Percentiles rank a stretch among this genome's conserved stretches.
phyloP scores from a whole-genome alignment of 2,888 invertebrate species.

The Hemicrepidius hirtus region DNA sequence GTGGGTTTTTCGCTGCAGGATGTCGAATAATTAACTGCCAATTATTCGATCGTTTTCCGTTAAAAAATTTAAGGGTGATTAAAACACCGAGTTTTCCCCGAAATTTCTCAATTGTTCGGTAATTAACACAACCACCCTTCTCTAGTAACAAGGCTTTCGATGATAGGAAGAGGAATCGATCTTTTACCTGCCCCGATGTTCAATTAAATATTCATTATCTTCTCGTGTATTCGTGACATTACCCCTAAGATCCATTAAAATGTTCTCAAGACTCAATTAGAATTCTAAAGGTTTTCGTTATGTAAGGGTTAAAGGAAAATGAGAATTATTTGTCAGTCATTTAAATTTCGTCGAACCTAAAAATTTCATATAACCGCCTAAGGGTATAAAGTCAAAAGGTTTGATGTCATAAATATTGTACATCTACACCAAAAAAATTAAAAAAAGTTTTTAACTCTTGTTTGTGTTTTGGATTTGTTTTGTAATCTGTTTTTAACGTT shows the following conservation, averaged over 20 bases:
- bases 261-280: conserved; percentile 34
- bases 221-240: conserved; percentile 21
- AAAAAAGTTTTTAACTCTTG: too few species aligned
- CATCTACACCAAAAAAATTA: too few species aligned
- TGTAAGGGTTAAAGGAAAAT: background rate
- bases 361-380: too few species aligned
- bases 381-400: too few species aligned
- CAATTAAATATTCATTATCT: conserved; percentile 38
- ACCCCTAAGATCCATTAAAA: conserved; percentile 21
- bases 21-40: conserved; percentile 41
- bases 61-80: conserved; percentile 34
- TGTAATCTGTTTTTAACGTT: too few species aligned
- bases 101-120: background rate
- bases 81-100: background rate
- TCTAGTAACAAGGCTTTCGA: background rate
- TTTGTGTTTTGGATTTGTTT: too few species aligned
- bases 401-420: too few species aligned
- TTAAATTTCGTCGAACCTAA: too few species aligned
- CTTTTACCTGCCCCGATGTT: conserved; percentile 22
- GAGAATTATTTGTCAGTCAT: background rate
- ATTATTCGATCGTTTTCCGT: conserved; percentile 38
- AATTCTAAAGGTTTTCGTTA: conserved; percentile 34
- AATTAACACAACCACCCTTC: background rate
- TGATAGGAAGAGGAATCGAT: conserved; percentile 19
- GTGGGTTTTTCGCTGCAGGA: conserved; percentile 30